Base-by-base conservation (phyloP, 2,797 vertebrate genomes). In the Balearica regulorum region DNA sequence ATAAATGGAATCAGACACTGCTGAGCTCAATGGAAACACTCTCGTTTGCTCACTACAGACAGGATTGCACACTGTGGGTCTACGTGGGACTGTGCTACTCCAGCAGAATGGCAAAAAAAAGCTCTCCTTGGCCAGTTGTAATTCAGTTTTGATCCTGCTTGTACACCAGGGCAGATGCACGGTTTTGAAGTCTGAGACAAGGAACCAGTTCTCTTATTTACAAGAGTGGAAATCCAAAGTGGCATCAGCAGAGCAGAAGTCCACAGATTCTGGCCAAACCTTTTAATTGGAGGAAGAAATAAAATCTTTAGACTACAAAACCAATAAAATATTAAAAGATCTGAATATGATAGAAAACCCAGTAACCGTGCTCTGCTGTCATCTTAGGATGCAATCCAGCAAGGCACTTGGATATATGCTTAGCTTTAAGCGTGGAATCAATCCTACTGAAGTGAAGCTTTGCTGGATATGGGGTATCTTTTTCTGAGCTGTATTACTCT, bases 341-440 rank as follows among this genome's bases (percentile, higher is more conserved):
- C 57, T 31, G 68, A 83, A 28, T 51, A 43, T 6, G 43, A 69
- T 1, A 89, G 55, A 77, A 95, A 77, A 19, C 13, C 37, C 87
- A 61, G 43, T 92, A 82, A 78, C 22, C 49, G 81, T 16, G 43
- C 54, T 89, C 35, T 0, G 0, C 76, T 81, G 57, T 76, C 51
- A 87, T 31, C 64, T 61, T 62, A 86, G 70, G 70, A 85, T 58
- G 86, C 25, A 71, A 95, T 93, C 94, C 96, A 97, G 96, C 96
- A 97, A 97, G 96, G 92, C 93, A 97, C 94, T 87, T 97, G 55
- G 58, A 92, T 43, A 66, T 16, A 54, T 20, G 31, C 79, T 95
- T 85, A 95, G 83, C 64, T 96, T 95, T 90, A 94, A 93, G 87
- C 86, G 83, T 39, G 43, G 72, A 91, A 79, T 64, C 65, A 90